Percentiles rank a stretch among this genome's conserved stretches.
phyloP scores from a whole-genome alignment of 2,888 invertebrate species.

The Lamellibrachia satsuma region DNA sequence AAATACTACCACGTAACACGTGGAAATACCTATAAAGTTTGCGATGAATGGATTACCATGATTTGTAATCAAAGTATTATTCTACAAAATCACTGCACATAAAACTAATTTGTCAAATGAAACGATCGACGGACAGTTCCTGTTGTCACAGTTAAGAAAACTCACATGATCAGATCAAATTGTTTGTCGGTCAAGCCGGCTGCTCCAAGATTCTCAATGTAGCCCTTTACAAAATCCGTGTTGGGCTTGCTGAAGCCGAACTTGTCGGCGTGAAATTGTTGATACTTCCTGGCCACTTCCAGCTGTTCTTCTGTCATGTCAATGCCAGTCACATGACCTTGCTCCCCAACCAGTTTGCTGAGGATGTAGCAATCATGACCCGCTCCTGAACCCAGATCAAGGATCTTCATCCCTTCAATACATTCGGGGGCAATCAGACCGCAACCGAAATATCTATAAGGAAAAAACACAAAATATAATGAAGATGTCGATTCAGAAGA shows the following conservation, averaged over 20 bases:
- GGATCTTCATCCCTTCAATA: constrained; percentile 50
- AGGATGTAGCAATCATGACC: constrained; percentile 57
- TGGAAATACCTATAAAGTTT: too few species aligned
- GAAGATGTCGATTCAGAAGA: background rate
- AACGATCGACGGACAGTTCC: too few species aligned
- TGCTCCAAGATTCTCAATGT: constrained; percentile 54
- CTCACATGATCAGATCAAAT: constrained; percentile 57
- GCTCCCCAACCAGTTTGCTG: constrained; percentile 55
- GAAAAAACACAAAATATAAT: background rate
- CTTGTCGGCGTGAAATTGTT: constrained; percentile 55
- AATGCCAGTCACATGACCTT: constrained; percentile 55
- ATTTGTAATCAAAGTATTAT: too few species aligned
- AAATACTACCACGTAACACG: too few species aligned
- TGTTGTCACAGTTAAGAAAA: constrained; percentile 18
- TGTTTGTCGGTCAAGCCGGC: constrained; percentile 50
- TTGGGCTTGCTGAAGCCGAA: constrained; percentile 55
- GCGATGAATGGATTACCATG: too few species aligned
- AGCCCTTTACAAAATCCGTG: constrained; percentile 54
- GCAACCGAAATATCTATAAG: constrained; percentile 58
- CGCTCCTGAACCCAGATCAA: constrained; percentile 59
- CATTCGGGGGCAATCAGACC: constrained; percentile 56
- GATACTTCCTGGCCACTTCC: constrained; percentile 51
- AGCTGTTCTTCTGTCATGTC: constrained; percentile 63
- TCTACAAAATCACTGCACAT: too few species aligned
- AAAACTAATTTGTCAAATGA: too few species aligned